These are phyloP conservation scores for Polia nebulosa DNA, from an alignment of 2,888 invertebrate species.

Conservation along the genomic window DNA sequence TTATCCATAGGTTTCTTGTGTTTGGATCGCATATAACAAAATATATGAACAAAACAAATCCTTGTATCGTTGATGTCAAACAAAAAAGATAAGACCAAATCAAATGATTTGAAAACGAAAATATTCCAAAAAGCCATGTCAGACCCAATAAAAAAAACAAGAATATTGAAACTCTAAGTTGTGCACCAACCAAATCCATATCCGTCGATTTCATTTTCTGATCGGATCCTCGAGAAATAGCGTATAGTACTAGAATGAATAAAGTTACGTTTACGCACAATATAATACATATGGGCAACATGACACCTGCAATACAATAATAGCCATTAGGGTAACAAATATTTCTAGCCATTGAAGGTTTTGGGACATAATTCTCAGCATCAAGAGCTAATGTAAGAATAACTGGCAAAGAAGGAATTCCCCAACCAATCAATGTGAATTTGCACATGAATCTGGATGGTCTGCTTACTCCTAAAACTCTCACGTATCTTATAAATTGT, in stretches of 20 bases:
- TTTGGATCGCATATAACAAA: slow-evolving; percentile 91
- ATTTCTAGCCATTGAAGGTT: slow-evolving; percentile 67
- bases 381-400: slow-evolving; percentile 84
- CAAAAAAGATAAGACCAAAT: slow-evolving; percentile 92
- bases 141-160: slow-evolving; percentile 92
- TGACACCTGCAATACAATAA: slow-evolving; percentile 86
- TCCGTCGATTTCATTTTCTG: slow-evolving; percentile 86
- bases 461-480: slow-evolving; percentile 91
- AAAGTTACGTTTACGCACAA: slow-evolving; percentile 89
- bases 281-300: slow-evolving; percentile 90
- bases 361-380: slow-evolving; percentile 86
- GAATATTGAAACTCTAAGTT: slow-evolving; percentile 90
- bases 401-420: slow-evolving; percentile 91
- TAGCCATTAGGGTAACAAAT: slow-evolving; percentile 91
- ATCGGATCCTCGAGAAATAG: slow-evolving; percentile 88
- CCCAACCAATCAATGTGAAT: slow-evolving; percentile 92
- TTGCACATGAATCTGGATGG: slow-evolving; percentile 92
- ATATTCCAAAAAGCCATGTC: slow-evolving; percentile 92
- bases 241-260: slow-evolving; percentile 89
- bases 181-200: slow-evolving; percentile 85
- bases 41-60: slow-evolving; percentile 92
- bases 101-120: slow-evolving; percentile 87
- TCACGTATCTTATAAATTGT: slow-evolving; percentile 93
- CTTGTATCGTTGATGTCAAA: slow-evolving; percentile 92
- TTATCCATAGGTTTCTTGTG: slow-evolving; percentile 89